These are phyloP conservation scores for Lasioglossum oenotherae DNA, from an alignment of 2,888 invertebrate species.

Conservation along the genomic window DNA sequence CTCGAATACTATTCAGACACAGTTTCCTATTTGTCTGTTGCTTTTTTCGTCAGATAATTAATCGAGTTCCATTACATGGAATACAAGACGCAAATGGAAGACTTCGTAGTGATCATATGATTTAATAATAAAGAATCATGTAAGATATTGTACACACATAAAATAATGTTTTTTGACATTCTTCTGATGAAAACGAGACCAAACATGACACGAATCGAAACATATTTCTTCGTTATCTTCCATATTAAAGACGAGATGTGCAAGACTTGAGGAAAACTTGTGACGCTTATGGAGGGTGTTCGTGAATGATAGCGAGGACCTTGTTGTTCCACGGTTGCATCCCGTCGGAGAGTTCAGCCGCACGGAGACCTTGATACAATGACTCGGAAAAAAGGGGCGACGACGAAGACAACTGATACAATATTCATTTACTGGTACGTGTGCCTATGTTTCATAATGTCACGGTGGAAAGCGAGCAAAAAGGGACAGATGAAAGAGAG, in stretches of 20 bases:
- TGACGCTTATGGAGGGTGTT: neutral
- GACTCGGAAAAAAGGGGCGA: conserved; percentile 66
- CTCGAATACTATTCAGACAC: conserved; percentile 17
- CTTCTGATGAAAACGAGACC: neutral
- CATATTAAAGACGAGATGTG: neutral
- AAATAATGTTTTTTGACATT: neutral
- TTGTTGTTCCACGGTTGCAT: conserved; percentile 61
- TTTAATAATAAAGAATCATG: neutral
- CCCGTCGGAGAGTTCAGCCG: conserved; percentile 60
- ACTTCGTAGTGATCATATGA: neutral
- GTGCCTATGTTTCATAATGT: conserved; percentile 75
- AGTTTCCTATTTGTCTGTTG: neutral
- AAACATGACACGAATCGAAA: neutral
- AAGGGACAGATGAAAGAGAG: conserved; percentile 71
- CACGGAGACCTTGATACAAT: conserved; percentile 65
- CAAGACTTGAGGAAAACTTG: neutral
- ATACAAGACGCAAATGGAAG: neutral
- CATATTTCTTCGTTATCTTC: neutral
- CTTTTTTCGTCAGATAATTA: neutral
- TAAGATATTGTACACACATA: neutral
- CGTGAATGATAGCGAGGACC: conserved; percentile 17
- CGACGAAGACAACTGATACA: conserved; percentile 73
- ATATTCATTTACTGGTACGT: conserved; percentile 74
- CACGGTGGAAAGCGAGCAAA: conserved; percentile 56
- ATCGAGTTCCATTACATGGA: neutral